Conservation (phyloP, 2,797 vertebrate species). For the Fistularia tabacaria region DNA sequence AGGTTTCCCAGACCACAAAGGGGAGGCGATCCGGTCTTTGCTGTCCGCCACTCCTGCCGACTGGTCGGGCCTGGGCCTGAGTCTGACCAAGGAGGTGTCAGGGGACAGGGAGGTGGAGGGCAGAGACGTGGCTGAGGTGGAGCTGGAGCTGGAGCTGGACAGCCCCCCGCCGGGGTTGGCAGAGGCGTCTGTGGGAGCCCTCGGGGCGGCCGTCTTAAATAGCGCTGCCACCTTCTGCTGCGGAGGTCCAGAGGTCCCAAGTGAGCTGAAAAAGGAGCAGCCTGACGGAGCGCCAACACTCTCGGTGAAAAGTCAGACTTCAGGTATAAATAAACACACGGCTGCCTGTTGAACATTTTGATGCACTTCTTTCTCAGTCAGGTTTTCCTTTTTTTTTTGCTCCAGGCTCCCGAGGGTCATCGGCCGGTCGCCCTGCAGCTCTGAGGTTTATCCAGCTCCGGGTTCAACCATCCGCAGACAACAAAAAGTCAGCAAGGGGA, state of each 20-base stretch:
- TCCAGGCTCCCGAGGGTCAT: constrained; percentile 45
- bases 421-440: constrained; percentile 35
- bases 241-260: constrained; percentile 52
- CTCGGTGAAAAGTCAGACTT: constrained; percentile 30
- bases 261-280: constrained; percentile 22
- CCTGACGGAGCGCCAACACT: constrained; percentile 17
- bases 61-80: constrained; percentile 14
- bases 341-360: neutral
- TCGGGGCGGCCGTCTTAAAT: constrained; percentile 33
- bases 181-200: constrained; percentile 37
- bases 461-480: constrained; percentile 58
- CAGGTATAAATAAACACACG: constrained; percentile 37
- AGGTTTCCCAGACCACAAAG: constrained; percentile 19
- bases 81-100: constrained; percentile 26
- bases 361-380: neutral
- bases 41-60: constrained; percentile 26
- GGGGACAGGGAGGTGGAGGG: constrained; percentile 43
- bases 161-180: constrained; percentile 34
- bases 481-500: constrained; percentile 46
- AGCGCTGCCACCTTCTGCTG: constrained; percentile 69
- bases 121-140: constrained; percentile 54
- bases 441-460: constrained; percentile 78
- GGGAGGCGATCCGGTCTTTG: constrained; percentile 14
- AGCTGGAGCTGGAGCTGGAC: constrained; percentile 53
- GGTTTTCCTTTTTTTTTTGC: constrained; percentile 2